Percentiles rank a stretch among this genome's conserved stretches.
These are phyloP conservation scores for Neocrepidodera transversa DNA, from an alignment of 2,888 invertebrate genomes.

Conservation along the genomic window DNA sequence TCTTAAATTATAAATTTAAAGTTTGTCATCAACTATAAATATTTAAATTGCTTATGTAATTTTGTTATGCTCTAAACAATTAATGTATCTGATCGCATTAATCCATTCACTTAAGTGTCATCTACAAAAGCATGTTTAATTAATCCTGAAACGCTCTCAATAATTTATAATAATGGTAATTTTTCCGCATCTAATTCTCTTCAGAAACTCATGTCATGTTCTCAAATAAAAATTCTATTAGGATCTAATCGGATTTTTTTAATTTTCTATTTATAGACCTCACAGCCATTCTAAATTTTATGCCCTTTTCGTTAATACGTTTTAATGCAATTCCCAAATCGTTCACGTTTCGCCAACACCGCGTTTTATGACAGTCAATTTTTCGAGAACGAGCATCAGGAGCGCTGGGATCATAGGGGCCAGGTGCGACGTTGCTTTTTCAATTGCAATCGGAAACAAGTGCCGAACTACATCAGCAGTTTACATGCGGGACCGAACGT, in stretches of 20 bases:
- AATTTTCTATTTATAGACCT: constrained; percentile 5
- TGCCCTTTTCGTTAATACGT: constrained; percentile 16
- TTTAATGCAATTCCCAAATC: constrained; percentile 45
- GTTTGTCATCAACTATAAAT: too few relatives aligned
- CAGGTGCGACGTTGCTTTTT: constrained; percentile 40
- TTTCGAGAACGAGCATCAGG: constrained; percentile 37
- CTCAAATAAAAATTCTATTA: constrained; percentile 4
- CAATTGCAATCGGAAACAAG: constrained; percentile 48
- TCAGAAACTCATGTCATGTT: neutral
- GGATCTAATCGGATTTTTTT: constrained; percentile 2
- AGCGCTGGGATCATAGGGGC: constrained; percentile 25
- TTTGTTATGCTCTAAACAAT: too few relatives aligned
- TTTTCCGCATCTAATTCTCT: too few relatives aligned
- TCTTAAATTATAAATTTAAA: too few relatives aligned
- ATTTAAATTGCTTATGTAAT: too few relatives aligned
- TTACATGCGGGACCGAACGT: constrained; percentile 42
- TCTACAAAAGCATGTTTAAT: too few relatives aligned
- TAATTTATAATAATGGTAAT: too few relatives aligned
- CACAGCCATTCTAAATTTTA: constrained; percentile 13
- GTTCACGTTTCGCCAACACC: constrained; percentile 50
- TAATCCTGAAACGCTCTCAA: too few relatives aligned
- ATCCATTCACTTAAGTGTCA: too few relatives aligned
- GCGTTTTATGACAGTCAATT: constrained; percentile 48
- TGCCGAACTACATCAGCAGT: constrained; percentile 46
- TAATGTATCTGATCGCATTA: too few relatives aligned